Conservation (phyloP, 2,113 vertebrate species). For the Ahaetulla prasina region DNA sequence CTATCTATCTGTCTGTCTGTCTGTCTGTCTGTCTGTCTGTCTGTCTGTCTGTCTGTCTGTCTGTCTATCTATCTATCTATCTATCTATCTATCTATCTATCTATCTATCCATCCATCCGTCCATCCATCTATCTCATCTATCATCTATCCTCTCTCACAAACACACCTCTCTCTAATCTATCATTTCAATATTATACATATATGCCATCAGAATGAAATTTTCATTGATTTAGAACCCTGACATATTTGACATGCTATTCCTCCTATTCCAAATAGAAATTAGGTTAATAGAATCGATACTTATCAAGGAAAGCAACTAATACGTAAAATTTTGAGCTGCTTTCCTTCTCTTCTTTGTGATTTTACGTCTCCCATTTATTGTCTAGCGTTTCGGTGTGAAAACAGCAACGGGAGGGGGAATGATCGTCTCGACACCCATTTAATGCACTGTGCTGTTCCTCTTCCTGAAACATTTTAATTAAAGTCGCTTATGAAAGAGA, state of each 20-base stretch:
- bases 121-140: no score
- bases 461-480: slow-evolving; percentile 5
- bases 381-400: background rate
- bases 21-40: accelerated
- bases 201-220: background rate
- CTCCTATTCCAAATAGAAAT: background rate
- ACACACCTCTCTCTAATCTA: background rate
- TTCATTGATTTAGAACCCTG: background rate
- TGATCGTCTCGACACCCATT: background rate
- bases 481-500: background rate
- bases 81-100: no score
- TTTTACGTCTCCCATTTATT: background rate
- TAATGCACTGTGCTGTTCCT: background rate
- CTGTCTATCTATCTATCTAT: no score
- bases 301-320: background rate
- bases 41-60: no score
- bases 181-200: background rate
- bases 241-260: background rate
- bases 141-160: background rate
- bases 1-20: accelerated
- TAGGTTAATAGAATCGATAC: background rate
- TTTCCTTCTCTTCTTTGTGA: background rate
- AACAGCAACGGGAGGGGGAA: background rate
- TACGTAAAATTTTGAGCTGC: background rate
- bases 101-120: no score